Percentiles rank a stretch among this genome's conserved stretches.
Conservation (phyloP, 2,888 invertebrate genomes). For the Empis livida region DNA sequence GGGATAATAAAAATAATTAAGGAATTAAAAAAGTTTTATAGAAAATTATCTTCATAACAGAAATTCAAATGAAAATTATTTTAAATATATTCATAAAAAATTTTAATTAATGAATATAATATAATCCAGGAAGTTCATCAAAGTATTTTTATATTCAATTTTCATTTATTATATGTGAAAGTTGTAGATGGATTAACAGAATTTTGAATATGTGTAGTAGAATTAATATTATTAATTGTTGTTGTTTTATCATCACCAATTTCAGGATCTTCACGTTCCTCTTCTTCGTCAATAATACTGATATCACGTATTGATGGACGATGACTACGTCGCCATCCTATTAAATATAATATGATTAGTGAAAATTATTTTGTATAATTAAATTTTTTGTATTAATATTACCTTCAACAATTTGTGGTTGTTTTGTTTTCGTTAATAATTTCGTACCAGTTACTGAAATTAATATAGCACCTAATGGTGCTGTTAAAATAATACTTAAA, state of each 20-base stretch:
- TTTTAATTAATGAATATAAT: no score
- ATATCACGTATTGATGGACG: conserved; percentile 76
- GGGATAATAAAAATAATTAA: no score
- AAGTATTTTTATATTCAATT: no score
- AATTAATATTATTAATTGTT: conserved; percentile 27
- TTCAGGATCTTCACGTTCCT: conserved; percentile 47
- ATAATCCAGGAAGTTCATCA: background rate
- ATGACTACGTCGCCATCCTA: conserved; percentile 67
- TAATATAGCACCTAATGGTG: conserved; percentile 69
- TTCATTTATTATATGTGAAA: conserved; percentile 14
- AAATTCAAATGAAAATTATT: background rate
- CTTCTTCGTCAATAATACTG: conserved; percentile 74
- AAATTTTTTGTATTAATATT: no score
- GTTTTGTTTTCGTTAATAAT: conserved; percentile 62
- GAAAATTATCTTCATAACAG: no score
- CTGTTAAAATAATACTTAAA: conserved; percentile 71
- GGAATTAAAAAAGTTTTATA: no score
- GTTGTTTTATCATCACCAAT: conserved; percentile 26
- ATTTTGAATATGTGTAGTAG: conserved; percentile 21
- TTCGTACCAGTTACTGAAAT: conserved; percentile 68
- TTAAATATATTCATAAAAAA: background rate
- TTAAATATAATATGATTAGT: background rate
- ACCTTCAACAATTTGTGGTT: conserved; percentile 54
- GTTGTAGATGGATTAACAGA: background rate
- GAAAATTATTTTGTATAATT: background rate